Evolutionary conservation across 2,797 vertebrate genomes (phyloP).

Genomic region (Coranthus polyacanthus): DNA sequence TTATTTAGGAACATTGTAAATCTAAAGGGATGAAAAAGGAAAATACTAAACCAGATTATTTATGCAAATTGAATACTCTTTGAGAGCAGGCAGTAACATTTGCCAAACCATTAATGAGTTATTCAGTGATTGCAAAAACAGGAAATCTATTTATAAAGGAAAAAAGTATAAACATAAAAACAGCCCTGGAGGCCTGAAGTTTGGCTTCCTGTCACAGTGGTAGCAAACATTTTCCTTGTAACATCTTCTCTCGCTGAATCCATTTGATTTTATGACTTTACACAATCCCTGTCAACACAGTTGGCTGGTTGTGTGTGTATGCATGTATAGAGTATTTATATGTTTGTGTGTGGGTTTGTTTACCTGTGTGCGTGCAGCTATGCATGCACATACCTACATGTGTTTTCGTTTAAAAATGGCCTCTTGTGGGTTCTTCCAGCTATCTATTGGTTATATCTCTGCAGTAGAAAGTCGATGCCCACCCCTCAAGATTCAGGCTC

Average conservation of each 20-base stretch:
- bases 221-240: not conserved
- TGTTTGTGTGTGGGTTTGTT: slow-evolving; percentile 26
- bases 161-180: slow-evolving; percentile 34
- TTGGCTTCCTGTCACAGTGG: slow-evolving; percentile 14
- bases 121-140: slow-evolving; percentile 38
- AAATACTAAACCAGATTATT: slow-evolving; percentile 26
- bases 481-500: slow-evolving; percentile 61
- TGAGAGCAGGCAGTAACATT: not conserved
- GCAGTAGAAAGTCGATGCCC: slow-evolving; percentile 54
- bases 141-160: slow-evolving; percentile 23
- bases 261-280: slow-evolving; percentile 5
- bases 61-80: slow-evolving; percentile 11
- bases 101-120: slow-evolving; percentile 37
- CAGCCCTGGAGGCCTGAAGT: slow-evolving; percentile 2
- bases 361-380: slow-evolving; percentile 23
- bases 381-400: slow-evolving; percentile 37
- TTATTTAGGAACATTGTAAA: slow-evolving; percentile 27
- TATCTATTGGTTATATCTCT: slow-evolving; percentile 58
- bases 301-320: slow-evolving; percentile 9
- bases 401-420: slow-evolving; percentile 64
- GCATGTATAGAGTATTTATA: slow-evolving; percentile 1
- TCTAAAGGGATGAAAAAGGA: slow-evolving; percentile 16
- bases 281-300: slow-evolving; percentile 18
- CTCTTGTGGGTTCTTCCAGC: slow-evolving; percentile 41
- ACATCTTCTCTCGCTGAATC: slow-evolving; percentile 12